phyloP scores from a whole-genome alignment of 1,140 invertebrate genomes.

The Neodiprion pinetum region DNA sequence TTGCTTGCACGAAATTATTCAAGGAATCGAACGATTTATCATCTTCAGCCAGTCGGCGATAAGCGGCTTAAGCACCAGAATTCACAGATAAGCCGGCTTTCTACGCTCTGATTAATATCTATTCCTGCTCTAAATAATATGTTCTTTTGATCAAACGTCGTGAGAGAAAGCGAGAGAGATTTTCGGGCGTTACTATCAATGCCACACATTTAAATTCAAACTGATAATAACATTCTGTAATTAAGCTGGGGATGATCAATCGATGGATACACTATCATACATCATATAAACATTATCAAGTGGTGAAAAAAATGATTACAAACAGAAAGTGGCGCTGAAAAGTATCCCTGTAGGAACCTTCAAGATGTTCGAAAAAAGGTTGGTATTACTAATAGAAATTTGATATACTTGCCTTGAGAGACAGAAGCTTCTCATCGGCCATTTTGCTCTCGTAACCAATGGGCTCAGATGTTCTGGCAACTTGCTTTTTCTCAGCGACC shows the following conservation, averaged over 20 bases:
- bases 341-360: background rate
- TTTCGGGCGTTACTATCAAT: no score
- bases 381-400: background rate
- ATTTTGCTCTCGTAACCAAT: constrained; percentile 78
- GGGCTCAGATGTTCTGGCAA: constrained; percentile 70
- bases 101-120: no score
- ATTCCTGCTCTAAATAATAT: no score
- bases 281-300: background rate
- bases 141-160: no score
- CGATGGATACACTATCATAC: background rate
- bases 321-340: background rate
- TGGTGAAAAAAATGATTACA: background rate
- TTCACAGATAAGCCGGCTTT: no score
- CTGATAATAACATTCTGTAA: no score
- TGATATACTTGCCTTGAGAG: constrained; percentile 64
- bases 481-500: constrained; percentile 78
- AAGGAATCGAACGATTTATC: no score
- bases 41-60: no score
- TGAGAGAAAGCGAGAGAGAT: no score
- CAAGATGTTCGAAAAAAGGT: background rate
- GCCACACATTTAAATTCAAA: no score
- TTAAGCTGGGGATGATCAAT: background rate
- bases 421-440: constrained; percentile 74
- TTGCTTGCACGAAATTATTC: no score
- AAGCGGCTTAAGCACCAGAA: no score